A percentile compares a stretch with the other conserved stretches of the same genome.
These are phyloP conservation scores for Conomelus anceps DNA, from an alignment of 2,888 invertebrate genomes.

Conservation along the genomic window DNA sequence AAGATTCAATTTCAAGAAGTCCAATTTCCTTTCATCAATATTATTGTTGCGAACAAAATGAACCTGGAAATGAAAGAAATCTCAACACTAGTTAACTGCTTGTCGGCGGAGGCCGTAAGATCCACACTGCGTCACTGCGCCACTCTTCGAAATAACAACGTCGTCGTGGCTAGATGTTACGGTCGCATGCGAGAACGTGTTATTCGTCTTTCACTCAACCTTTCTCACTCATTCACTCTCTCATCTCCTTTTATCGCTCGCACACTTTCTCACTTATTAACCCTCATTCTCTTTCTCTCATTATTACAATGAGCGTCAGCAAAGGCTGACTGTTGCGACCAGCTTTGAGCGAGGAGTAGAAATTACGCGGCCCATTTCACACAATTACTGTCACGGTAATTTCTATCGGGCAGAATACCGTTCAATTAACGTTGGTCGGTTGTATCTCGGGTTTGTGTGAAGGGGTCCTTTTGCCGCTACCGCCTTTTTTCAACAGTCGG, in stretches of 20 bases:
- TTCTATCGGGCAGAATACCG: not conserved
- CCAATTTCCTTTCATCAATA: not conserved
- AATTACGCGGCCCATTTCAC: not conserved
- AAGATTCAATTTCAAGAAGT: too few species aligned
- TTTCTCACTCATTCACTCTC: not conserved
- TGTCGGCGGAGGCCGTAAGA: not conserved
- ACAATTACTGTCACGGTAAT: not conserved
- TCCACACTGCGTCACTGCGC: not conserved
- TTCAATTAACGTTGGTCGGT: not conserved
- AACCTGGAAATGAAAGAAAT: not conserved
- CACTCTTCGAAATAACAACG: not conserved
- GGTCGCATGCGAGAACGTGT: too few species aligned
- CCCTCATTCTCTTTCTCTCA: not conserved
- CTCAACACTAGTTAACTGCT: not conserved
- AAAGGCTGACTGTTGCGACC: not conserved
- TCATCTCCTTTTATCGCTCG: too few species aligned
- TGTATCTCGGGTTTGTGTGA: too few species aligned
- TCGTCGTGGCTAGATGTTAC: not conserved
- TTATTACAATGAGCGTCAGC: not conserved
- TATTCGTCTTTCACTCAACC: not conserved
- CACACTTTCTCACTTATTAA: too few species aligned
- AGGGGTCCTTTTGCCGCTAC: not conserved
- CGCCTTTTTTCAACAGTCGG: not conserved
- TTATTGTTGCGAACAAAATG: not conserved
- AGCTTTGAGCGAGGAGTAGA: not conserved